phyloP scores from a whole-genome alignment of 2,113 vertebrate genomes.

The Alectura lathami region DNA sequence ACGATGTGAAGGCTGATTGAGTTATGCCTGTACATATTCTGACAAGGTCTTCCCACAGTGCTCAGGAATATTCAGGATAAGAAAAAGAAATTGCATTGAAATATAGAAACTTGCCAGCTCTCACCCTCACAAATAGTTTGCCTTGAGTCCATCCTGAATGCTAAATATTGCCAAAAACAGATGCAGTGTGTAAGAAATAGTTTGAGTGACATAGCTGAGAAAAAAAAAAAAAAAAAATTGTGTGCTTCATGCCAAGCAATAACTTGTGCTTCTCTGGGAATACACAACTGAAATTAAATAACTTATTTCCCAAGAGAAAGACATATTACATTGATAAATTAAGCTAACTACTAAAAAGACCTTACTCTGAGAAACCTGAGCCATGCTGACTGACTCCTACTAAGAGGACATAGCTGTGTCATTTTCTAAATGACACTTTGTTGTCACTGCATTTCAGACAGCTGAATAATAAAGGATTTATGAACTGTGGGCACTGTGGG shows the following conservation, averaged over 20 bases:
- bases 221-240: background rate
- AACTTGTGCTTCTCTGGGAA: background rate
- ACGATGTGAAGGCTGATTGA: slow-evolving; percentile 30
- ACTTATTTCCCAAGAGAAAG: background rate
- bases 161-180: slow-evolving; percentile 6
- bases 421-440: background rate
- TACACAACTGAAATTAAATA: background rate
- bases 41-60: slow-evolving; percentile 34
- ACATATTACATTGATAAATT: background rate
- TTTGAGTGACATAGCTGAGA: background rate
- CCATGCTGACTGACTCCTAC: background rate
- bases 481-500: background rate
- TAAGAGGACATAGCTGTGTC: background rate
- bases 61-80: slow-evolving; percentile 20
- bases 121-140: background rate
- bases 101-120: slow-evolving; percentile 7
- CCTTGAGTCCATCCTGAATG: background rate
- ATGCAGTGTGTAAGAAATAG: background rate
- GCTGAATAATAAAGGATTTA: background rate
- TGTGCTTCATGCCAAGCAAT: background rate
- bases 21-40: slow-evolving; percentile 30
- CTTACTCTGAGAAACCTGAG: background rate
- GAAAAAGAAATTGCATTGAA: background rate
- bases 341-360: background rate
- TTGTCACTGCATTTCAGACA: background rate